phyloP scores from a whole-genome alignment of 2,797 vertebrate genomes.

The Neosilurus hyrtlii region DNA sequence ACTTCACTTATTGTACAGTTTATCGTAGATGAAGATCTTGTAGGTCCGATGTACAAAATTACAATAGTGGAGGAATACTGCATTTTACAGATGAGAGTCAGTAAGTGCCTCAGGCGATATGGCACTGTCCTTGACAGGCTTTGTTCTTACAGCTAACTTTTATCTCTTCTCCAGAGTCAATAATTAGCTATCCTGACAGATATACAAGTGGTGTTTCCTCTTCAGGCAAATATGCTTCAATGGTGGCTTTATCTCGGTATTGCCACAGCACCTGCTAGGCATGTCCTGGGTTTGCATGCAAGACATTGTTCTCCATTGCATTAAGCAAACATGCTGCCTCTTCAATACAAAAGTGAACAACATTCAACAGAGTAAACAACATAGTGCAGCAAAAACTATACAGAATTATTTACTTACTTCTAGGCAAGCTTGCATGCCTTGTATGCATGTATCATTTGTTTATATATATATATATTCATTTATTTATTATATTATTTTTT shows the following conservation, averaged over 20 bases:
- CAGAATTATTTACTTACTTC: neutral
- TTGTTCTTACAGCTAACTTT: conserved; percentile 31
- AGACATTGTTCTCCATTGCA: neutral
- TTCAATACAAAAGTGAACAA: neutral
- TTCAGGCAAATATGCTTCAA: conserved; percentile 26
- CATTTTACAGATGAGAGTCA: neutral
- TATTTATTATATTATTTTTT: neutral
- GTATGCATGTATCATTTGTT: too few species aligned
- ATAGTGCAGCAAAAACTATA: neutral
- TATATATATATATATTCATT: too few species aligned
- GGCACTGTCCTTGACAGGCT: conserved; percentile 27
- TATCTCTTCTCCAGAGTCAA: conserved; percentile 33
- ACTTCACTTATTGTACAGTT: neutral
- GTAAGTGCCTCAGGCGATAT: neutral
- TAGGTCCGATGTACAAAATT: conserved; percentile 6
- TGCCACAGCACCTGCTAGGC: conserved; percentile 1
- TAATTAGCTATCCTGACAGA: conserved; percentile 37
- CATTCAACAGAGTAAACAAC: neutral
- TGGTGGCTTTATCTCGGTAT: conserved; percentile 36
- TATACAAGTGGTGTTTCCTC: conserved; percentile 28
- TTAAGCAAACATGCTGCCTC: neutral
- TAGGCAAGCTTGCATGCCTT: neutral
- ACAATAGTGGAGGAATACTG: neutral
- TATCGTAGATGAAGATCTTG: neutral
- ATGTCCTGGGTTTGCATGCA: conserved; percentile 17